These are phyloP conservation scores for Campoletis raptor DNA, from an alignment of 2,888 invertebrate genomes.

Conservation along the genomic window DNA sequence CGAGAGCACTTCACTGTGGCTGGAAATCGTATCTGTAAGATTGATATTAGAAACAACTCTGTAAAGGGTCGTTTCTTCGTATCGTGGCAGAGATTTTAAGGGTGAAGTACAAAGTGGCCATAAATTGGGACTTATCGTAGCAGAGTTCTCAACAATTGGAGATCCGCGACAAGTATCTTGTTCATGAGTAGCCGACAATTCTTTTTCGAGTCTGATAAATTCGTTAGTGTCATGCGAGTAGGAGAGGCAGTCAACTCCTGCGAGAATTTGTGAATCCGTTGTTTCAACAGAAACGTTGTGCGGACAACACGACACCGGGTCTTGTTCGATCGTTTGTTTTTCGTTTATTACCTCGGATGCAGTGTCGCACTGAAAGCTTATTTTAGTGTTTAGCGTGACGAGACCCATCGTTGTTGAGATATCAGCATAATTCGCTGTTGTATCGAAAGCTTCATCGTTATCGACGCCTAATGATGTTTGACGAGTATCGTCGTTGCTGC, in stretches of 20 bases:
- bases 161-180: constrained; percentile 11
- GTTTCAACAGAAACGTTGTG: not conserved
- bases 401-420: constrained; percentile 57
- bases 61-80: constrained; percentile 75
- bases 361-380: constrained; percentile 7
- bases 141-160: not conserved
- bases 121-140: constrained; percentile 3
- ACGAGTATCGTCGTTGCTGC: constrained; percentile 64
- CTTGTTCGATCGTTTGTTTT: constrained; percentile 35
- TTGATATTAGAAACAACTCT: constrained; percentile 73
- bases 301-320: not conserved
- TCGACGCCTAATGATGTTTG: constrained; percentile 19
- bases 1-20: constrained; percentile 38
- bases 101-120: constrained; percentile 56
- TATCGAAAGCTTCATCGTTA: constrained; percentile 55
- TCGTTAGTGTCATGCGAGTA: constrained; percentile 78
- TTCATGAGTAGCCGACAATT: constrained; percentile 43
- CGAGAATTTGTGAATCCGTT: not conserved
- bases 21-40: constrained; percentile 68
- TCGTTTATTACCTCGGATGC: constrained; percentile 38
- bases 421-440: constrained; percentile 71
- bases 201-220: constrained; percentile 75
- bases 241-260: constrained; percentile 65
- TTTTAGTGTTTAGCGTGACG: not conserved
- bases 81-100: constrained; percentile 68